Base-by-base conservation (phyloP, 2,113 vertebrate species). In the Otolemur garnettii region DNA sequence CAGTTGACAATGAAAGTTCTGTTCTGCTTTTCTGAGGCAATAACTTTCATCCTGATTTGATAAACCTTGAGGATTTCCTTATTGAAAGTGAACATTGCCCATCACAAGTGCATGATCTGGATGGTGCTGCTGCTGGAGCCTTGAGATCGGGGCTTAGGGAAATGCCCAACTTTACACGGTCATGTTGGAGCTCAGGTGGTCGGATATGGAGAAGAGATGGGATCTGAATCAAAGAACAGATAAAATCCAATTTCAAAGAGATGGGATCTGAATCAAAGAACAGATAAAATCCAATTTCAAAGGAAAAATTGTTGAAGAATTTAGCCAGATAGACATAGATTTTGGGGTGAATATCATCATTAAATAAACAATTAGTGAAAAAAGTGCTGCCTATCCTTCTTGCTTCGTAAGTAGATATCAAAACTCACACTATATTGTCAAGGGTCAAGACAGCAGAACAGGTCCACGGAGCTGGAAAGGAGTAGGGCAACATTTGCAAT, bases 21-120 rank as follows among this genome's bases (percentile, higher is more conserved):
- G 60, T 30, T 89, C 64, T 87, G 42, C 91, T 62, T 98, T 97
- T 95, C 91, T 53, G 78, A 95, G 66, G 81, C 75, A 90, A 80
- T 92, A 59, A 68, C 68, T 74, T 42, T 66, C 59, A 79, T 93
- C 26, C 88, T 59, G 81, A 93, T 78, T 45, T 81, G 53, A n/a
- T 92, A 64, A 96, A 94, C 81, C 24, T 69, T 50, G n/a, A 88
- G 72, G 30, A 21, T 50, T 95, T 96, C 14, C 88, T 26, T 95
- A 18, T 53, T 42, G 57, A 77, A 96, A 91, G 69, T 13, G 71
- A 77, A 86, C 83, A 86, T 75, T 21, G 2, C 35, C 86, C 45
- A 84, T 75, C 94, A 93, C 57, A 22, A 26, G 4, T 5, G 26
- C n/a, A 0, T 9, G 19, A 0, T 69, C 33, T 17, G 38, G 45